Evolutionary conservation across 2,888 invertebrate genomes (phyloP).

Genomic region (Cheilosia vernalis): DNA sequence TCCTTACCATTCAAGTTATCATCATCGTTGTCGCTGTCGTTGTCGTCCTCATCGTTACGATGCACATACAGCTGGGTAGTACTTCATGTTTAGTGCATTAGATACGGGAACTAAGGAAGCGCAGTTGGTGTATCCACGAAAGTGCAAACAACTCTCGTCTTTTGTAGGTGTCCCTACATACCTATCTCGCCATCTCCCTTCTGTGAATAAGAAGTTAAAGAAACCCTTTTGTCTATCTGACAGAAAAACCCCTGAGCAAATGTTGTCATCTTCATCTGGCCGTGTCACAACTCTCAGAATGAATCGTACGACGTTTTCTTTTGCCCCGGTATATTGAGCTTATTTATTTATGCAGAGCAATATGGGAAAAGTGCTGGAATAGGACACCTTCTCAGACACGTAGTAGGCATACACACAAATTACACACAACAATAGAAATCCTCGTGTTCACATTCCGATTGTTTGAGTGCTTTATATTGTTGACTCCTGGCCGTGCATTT

Average conservation of each 20-base stretch:
- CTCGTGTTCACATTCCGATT: slow-evolving; percentile 64
- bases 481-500: slow-evolving; percentile 67
- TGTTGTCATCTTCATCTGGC: slow-evolving; percentile 68
- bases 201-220: slow-evolving; percentile 15
- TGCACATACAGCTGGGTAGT: slow-evolving; percentile 12
- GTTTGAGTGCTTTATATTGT: slow-evolving; percentile 69
- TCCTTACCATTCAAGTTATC: slow-evolving; percentile 43
- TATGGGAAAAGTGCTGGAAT: slow-evolving; percentile 64
- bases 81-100: slow-evolving; percentile 48
- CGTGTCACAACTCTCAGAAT: slow-evolving; percentile 54
- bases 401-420: slow-evolving; percentile 54
- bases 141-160: slow-evolving; percentile 54
- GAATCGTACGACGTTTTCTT: slow-evolving; percentile 16
- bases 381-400: slow-evolving; percentile 73
- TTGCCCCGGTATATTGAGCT: slow-evolving; percentile 41
- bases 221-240: slow-evolving; percentile 59
- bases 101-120: slow-evolving; percentile 31
- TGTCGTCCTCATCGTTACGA: slow-evolving; percentile 22
- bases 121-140: slow-evolving; percentile 21
- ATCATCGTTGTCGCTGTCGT: slow-evolving; percentile 10
- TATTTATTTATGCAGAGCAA: slow-evolving; percentile 72
- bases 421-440: slow-evolving; percentile 40
- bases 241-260: slow-evolving; percentile 58
- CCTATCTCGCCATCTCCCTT: background rate
- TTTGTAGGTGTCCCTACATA: background rate